Evolutionary conservation across 2,113 vertebrate genomes (phyloP).

Genomic region (Pterocles burchelli): DNA sequence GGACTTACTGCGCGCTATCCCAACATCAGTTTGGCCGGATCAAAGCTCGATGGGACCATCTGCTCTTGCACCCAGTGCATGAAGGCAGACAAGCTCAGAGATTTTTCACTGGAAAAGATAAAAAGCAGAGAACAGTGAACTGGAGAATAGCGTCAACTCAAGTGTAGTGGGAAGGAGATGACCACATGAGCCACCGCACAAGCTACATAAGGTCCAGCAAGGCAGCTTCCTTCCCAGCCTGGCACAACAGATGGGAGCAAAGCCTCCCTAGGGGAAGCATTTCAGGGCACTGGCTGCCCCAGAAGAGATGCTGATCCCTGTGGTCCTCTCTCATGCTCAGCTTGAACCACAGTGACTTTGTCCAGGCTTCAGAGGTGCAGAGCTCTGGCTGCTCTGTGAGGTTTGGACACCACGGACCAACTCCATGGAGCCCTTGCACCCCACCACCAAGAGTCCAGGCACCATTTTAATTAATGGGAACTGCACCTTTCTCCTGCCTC

Average conservation of each 20-base stretch:
- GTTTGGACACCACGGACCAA: rapidly evolving
- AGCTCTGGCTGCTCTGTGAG: background rate
- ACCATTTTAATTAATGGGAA: background rate
- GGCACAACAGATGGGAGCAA: background rate
- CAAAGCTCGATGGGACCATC: rapidly evolving
- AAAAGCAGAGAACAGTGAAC: background rate
- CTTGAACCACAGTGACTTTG: background rate
- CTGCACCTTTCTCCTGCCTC: background rate
- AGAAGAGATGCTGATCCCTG: background rate
- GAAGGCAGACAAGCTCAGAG: background rate
- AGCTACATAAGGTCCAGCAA: background rate
- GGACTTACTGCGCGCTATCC: background rate
- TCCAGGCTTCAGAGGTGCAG: background rate
- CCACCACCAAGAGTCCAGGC: background rate
- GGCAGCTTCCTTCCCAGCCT: rapidly evolving
- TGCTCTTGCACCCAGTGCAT: rapidly evolving
- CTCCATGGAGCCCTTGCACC: rapidly evolving
- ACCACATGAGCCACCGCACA: background rate
- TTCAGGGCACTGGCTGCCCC: background rate
- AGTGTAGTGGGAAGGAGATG: background rate
- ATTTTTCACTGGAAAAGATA: background rate
- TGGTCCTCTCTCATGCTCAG: background rate
- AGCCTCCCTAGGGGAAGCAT: background rate
- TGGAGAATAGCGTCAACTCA: background rate
- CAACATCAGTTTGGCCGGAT: background rate